phyloP scores from a whole-genome alignment of 2,888 invertebrate species.

The Galeruca laticollis region DNA sequence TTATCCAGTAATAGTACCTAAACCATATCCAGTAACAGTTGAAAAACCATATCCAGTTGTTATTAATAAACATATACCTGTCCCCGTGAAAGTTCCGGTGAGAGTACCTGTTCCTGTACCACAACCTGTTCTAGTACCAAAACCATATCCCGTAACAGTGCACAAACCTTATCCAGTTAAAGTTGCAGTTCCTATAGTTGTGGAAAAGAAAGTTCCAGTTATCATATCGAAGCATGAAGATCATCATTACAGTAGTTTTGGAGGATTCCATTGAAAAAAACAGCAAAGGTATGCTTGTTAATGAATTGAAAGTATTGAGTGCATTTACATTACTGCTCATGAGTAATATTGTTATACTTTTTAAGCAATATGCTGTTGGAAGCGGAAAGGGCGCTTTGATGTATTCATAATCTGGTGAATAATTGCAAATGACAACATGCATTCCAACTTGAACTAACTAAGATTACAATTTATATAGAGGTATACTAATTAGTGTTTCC shows the following conservation, averaged over 20 bases:
- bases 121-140: constrained; percentile 66
- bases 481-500: no score
- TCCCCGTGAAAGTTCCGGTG: constrained; percentile 68
- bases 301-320: background rate
- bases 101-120: constrained; percentile 70
- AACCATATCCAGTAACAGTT: constrained; percentile 70
- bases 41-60: constrained; percentile 72
- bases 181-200: constrained; percentile 73
- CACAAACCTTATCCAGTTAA: constrained; percentile 70
- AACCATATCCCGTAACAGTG: constrained; percentile 69
- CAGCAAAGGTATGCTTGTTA: background rate
- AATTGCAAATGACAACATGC: no score
- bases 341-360: no score
- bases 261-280: constrained; percentile 31
- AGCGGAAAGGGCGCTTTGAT: no score
- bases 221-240: constrained; percentile 55
- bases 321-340: no score
- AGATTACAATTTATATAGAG: no score
- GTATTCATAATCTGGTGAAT: no score
- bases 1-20: constrained; percentile 59
- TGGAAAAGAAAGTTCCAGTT: constrained; percentile 70
- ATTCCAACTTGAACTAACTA: no score
- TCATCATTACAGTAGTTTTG: constrained; percentile 41
- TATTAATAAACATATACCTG: constrained; percentile 68
- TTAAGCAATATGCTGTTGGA: no score